Conservation (phyloP, 2,888 invertebrate species). For the Carabus problematicus region DNA sequence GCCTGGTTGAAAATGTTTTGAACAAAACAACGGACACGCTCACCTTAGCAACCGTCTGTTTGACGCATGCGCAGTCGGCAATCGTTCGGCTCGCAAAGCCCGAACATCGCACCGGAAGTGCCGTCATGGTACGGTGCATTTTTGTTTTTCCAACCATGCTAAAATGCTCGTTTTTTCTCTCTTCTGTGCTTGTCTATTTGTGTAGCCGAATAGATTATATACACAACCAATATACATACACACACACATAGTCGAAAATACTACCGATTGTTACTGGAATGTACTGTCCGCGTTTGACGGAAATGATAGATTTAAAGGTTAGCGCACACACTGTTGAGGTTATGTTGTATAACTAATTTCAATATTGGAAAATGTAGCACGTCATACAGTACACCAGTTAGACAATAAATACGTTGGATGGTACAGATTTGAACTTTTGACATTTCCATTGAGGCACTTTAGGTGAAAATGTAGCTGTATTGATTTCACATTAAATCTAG, state of each 20-base stretch:
- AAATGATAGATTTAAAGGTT: too few species aligned
- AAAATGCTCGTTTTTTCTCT: conserved; percentile 51
- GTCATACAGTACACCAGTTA: too few species aligned
- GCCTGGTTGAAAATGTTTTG: conserved; percentile 38
- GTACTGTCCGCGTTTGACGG: background rate
- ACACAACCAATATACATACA: conserved; percentile 3
- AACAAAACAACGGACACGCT: conserved; percentile 42
- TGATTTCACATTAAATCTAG: too few species aligned
- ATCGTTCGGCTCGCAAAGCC: conserved; percentile 13
- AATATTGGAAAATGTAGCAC: too few species aligned
- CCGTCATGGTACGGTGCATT: conserved; percentile 44
- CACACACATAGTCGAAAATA: background rate
- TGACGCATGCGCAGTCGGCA: conserved; percentile 27
- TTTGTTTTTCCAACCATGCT: conserved; percentile 57
- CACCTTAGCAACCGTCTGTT: conserved; percentile 35
- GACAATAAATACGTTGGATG: too few species aligned
- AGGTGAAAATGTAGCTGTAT: too few species aligned
- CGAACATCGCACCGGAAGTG: conserved; percentile 32
- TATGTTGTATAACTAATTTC: too few species aligned
- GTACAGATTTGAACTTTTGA: too few species aligned
- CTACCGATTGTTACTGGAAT: background rate
- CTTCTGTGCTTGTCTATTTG: conserved; percentile 28
- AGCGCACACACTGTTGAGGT: too few species aligned
- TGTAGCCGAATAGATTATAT: background rate
- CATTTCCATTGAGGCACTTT: too few species aligned